Conservation (phyloP, 2,113 vertebrate species). For the Sceloporus undulatus region DNA sequence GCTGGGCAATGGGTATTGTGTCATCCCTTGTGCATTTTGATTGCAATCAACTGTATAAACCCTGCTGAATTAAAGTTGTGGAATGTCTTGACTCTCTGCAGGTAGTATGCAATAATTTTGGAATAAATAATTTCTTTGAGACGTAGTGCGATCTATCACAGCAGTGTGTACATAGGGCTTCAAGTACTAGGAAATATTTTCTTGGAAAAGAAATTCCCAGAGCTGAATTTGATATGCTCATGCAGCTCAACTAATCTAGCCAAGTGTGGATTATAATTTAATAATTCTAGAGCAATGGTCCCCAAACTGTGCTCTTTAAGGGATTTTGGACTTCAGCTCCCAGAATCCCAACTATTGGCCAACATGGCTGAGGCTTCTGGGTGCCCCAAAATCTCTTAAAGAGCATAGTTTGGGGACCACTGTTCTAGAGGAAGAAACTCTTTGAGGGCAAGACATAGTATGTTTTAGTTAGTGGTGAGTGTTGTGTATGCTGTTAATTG, state of each 20-base stretch:
- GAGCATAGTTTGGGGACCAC: too few species aligned
- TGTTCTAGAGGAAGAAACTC: neutral
- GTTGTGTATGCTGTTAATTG: neutral
- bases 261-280: neutral
- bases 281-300: neutral
- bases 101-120: slow-evolving; percentile 1
- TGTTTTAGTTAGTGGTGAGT: too few species aligned
- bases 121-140: neutral
- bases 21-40: neutral
- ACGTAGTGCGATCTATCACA: neutral
- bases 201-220: neutral
- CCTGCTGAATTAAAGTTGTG: neutral
- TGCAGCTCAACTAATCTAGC: neutral
- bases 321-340: too few species aligned
- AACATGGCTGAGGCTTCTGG: too few species aligned
- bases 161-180: neutral
- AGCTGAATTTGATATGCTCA: neutral
- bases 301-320: too few species aligned
- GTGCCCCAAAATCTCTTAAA: too few species aligned
- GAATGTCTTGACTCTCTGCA: neutral
- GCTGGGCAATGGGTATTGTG: neutral
- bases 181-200: neutral
- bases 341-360: too few species aligned
- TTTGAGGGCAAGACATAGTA: neutral
- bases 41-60: neutral